Conservation (phyloP, 2,797 vertebrate genomes). For the Paratrypauchen microcephalus region DNA sequence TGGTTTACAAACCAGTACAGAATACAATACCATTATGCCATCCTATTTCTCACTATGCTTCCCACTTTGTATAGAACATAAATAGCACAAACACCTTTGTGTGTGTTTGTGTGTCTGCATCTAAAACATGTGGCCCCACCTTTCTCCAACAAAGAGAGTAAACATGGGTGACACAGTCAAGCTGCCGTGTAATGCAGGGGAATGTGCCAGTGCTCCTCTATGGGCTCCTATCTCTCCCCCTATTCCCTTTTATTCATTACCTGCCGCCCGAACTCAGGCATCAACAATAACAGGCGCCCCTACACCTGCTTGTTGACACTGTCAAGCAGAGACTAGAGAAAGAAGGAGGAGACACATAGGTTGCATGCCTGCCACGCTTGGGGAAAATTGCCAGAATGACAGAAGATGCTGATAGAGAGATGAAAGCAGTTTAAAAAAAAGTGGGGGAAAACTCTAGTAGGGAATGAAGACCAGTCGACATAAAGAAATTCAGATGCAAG, state of each 20-base stretch:
- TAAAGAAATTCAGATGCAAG: slow-evolving; percentile 64
- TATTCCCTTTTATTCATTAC: slow-evolving; percentile 74
- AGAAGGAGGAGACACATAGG: slow-evolving; percentile 50
- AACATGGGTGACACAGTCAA: slow-evolving; percentile 72
- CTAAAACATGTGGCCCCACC: slow-evolving; percentile 39
- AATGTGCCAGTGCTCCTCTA: slow-evolving; percentile 49
- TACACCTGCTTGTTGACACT: slow-evolving; percentile 72
- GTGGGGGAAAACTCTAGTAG: slow-evolving; percentile 28
- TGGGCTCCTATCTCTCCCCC: slow-evolving; percentile 45
- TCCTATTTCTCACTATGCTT: not conserved
- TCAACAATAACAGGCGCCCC: slow-evolving; percentile 74
- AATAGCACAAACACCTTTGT: slow-evolving; percentile 7
- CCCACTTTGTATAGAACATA: not conserved
- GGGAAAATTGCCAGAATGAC: slow-evolving; percentile 74
- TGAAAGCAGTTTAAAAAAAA: slow-evolving; percentile 56
- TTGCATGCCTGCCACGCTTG: slow-evolving; percentile 52
- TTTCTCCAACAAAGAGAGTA: slow-evolving; percentile 68
- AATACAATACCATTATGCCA: not conserved
- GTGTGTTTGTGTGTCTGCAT: slow-evolving; percentile 11
- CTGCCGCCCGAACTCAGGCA: slow-evolving; percentile 62
- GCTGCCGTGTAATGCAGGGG: slow-evolving; percentile 66
- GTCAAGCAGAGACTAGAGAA: slow-evolving; percentile 68
- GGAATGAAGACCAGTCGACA: slow-evolving; percentile 41
- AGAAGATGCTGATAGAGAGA: slow-evolving; percentile 63
- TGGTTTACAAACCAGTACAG: not conserved